Percentiles rank a stretch among this genome's conserved stretches.
These are phyloP conservation scores for Glomeris marginata DNA, from an alignment of 2,888 invertebrate genomes.

Conservation along the genomic window DNA sequence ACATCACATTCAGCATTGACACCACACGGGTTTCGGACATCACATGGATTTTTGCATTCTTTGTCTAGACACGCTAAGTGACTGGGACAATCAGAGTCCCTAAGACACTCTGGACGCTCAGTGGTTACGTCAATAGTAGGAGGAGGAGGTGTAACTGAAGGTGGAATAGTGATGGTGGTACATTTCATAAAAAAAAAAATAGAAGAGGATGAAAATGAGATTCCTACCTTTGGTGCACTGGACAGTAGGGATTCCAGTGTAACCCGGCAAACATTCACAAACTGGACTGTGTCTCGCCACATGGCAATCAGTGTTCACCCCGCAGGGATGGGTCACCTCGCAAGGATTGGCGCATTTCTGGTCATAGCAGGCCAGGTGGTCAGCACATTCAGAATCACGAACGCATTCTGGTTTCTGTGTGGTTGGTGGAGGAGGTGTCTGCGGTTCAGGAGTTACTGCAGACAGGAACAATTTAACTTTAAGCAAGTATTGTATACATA, in stretches of 20 bases:
- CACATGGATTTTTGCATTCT: too few relatives aligned
- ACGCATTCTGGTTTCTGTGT: too few relatives aligned
- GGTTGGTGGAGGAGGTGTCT: neutral
- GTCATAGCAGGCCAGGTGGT: too few relatives aligned
- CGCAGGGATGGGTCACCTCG: conserved; percentile 16
- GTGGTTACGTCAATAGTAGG: neutral
- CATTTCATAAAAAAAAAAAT: too few relatives aligned
- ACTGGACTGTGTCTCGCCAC: conserved; percentile 20
- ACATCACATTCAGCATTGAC: too few relatives aligned
- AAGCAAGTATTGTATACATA: too few relatives aligned
- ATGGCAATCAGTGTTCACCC: conserved; percentile 19
- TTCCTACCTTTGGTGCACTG: conserved; percentile 19
- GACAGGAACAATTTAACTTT: too few relatives aligned
- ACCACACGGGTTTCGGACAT: too few relatives aligned
- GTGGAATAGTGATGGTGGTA: neutral
- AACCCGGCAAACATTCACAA: conserved; percentile 19
- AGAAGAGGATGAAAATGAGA: too few relatives aligned
- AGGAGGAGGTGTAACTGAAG: neutral
- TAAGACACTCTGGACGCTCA: conserved; percentile 38
- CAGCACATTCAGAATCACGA: too few relatives aligned
- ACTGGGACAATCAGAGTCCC: conserved; percentile 65
- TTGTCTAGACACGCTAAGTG: conserved; percentile 65
- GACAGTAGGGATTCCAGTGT: conserved; percentile 21
- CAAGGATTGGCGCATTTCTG: conserved; percentile 13
- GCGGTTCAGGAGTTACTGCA: conserved; percentile 1